These are phyloP conservation scores for Hylaea fasciaria DNA, from an alignment of 2,888 invertebrate species.

Conservation along the genomic window DNA sequence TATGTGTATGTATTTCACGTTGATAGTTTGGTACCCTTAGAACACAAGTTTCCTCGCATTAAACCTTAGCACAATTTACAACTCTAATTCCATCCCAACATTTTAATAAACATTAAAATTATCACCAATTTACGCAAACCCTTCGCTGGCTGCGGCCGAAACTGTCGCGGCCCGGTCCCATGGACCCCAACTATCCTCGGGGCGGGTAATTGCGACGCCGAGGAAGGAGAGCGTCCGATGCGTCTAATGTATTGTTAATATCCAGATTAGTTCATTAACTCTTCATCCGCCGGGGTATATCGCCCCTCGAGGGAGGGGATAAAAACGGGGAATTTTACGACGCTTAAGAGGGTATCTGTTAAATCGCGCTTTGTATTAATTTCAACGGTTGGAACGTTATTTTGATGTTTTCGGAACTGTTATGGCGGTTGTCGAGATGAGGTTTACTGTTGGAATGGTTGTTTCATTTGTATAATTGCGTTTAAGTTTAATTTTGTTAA, in stretches of 20 bases:
- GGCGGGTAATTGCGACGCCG: conserved; percentile 63
- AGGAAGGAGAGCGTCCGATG: conserved; percentile 73
- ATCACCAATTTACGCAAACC: conserved; percentile 55
- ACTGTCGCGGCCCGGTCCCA: conserved; percentile 49
- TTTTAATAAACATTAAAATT: conserved; percentile 57
- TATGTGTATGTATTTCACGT: too few species aligned
- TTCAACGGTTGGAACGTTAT: conserved; percentile 72
- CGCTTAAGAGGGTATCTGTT: conserved; percentile 67
- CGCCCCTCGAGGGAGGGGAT: conserved; percentile 52
- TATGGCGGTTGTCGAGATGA: conserved; percentile 47
- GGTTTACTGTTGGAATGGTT: conserved; percentile 46
- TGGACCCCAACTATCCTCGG: conserved; percentile 58
- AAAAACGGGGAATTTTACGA: conserved; percentile 71
- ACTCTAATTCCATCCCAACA: conserved; percentile 41
- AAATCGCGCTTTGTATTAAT: conserved; percentile 76
- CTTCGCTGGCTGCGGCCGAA: conserved; percentile 49
- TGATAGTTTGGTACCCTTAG: neutral
- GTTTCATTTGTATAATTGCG: conserved; percentile 71
- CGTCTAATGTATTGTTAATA: conserved; percentile 84
- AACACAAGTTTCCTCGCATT: conserved; percentile 14
- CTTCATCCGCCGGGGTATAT: conserved; percentile 68
- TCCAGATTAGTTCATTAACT: conserved; percentile 84
- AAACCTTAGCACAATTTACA: conserved; percentile 38
- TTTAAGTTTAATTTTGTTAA: conserved; percentile 47
- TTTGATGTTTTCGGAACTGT: conserved; percentile 62